These are phyloP conservation scores for Coelinius sp. DNA, from an alignment of 2,888 invertebrate genomes.

Conservation along the genomic window DNA sequence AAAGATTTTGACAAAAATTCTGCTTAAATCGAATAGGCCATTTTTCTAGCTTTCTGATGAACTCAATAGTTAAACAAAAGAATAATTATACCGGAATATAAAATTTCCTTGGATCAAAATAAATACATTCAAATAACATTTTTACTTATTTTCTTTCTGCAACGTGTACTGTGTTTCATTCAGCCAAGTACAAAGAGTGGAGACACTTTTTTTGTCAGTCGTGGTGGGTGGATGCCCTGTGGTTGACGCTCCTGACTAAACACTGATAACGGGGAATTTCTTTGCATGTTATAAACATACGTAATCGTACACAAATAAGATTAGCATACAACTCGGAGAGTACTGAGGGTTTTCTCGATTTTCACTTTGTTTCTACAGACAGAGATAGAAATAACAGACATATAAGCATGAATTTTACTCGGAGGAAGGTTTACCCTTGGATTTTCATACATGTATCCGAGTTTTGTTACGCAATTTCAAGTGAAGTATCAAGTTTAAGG, in stretches of 20 bases:
- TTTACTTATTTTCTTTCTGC: constrained; percentile 45
- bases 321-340: constrained; percentile 66
- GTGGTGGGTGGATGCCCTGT: constrained; percentile 54
- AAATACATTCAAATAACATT: constrained; percentile 2
- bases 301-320: constrained; percentile 71
- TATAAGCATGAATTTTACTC: constrained; percentile 3
- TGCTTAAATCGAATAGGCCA: background rate
- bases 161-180: constrained; percentile 22
- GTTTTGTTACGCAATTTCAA: background rate
- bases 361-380: constrained; percentile 21
- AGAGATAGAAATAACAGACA: constrained; percentile 31
- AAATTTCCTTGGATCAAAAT: background rate
- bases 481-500: background rate
- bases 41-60: background rate
- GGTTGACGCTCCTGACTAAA: constrained; percentile 68
- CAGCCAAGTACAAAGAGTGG: constrained; percentile 30
- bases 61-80: background rate
- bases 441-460: constrained; percentile 33
- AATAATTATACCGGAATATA: background rate
- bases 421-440: background rate
- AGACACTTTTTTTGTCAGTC: constrained; percentile 15
- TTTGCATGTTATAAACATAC: constrained; percentile 71
- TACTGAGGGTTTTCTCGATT: constrained; percentile 31
- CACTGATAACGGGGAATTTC: constrained; percentile 69
- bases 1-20: no score